Percentiles rank a stretch among this genome's conserved stretches.
Evolutionary conservation across 1,140 invertebrate species (phyloP).

Genomic region (Drosophila lini): DNA sequence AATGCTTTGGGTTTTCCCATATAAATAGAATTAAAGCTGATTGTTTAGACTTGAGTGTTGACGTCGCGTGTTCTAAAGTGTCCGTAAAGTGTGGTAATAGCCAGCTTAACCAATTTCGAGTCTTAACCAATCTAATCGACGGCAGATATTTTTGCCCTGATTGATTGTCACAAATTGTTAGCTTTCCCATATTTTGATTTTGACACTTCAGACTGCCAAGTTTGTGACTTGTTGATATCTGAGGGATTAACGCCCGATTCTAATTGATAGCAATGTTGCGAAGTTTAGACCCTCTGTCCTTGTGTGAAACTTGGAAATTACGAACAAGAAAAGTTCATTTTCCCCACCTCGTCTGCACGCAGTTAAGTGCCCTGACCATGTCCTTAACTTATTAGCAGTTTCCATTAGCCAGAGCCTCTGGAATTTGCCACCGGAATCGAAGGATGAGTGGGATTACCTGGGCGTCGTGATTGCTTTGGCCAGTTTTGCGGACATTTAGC

Average conservation of each 20-base stretch:
- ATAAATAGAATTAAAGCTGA: conserved; percentile 1
- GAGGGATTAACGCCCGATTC: conserved; percentile 8
- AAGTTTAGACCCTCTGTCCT: background rate
- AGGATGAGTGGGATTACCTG: conserved; percentile 23
- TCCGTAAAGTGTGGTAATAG: conserved; percentile 9
- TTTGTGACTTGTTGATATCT: conserved; percentile 23
- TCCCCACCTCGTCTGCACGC: background rate
- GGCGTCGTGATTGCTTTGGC: conserved; percentile 24
- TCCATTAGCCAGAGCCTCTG: conserved; percentile 36
- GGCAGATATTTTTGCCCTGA: conserved; percentile 28
- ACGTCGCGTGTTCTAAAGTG: conserved; percentile 20
- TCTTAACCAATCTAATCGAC: conserved; percentile 19
- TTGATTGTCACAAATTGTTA: conserved; percentile 19
- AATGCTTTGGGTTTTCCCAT: background rate
- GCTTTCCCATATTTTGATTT: conserved; percentile 3
- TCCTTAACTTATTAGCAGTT: conserved; percentile 28
- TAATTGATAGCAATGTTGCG: background rate
- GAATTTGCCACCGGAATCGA: conserved; percentile 1
- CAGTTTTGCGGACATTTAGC: conserved; percentile 54
- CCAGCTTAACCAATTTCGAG: conserved; percentile 15
- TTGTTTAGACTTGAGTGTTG: conserved; percentile 3
- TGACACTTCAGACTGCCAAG: conserved; percentile 15
- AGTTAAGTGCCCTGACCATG: conserved; percentile 27
- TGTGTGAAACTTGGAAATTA: conserved; percentile 12
- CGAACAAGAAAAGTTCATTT: conserved; percentile 22